Base-by-base conservation (phyloP, 2,113 vertebrate species). In the Beaufortia kweichowensis region DNA sequence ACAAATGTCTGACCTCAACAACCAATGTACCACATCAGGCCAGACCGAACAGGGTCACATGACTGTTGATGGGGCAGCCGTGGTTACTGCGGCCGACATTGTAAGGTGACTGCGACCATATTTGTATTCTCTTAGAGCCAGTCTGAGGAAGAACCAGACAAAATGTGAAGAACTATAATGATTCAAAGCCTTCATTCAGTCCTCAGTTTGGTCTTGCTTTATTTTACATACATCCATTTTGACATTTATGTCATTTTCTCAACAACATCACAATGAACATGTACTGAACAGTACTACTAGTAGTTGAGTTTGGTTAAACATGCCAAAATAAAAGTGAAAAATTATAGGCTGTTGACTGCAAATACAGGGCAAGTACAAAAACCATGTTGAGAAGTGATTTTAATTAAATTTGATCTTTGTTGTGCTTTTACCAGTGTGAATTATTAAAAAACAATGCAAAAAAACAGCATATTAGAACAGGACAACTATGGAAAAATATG, bases 1-100 rank as follows among this genome's bases (percentile, higher is more conserved):
- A 60, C 69, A 78, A 60, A 80, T 60, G 57, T 82, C 64, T 78
- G 80, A 33, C 75, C 56, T 29, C 56, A 69, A 11, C 3, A 23
- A 35, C 43, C 66, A 70, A 61, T 31, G 17, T 19, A 79, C 70
- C 80, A 69, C 80, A 78, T 75, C 64, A 46, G 48, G 28, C 76
- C 59, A 43, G 41, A 56, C 61, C 69, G 74, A 64, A 50, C 23
- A 67, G 6, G 64, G 63, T 46, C 63, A 62, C 71, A 5, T 59
- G 63, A 61, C n/a, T 9, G 2, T 29, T 70, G 63, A 75, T 75
- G 64, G 75, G 64, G 41, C 43, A 75, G 71, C 48, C 43, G 31
- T 17, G 56, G 71, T 76, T 82, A n/a, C n/a, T 82, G 73, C 11
- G 48, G 65, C 9, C 8, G 29, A 33, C 7, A 33, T 77, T 77